Base-by-base conservation (phyloP, 2,888 invertebrate genomes). In the Heliconius charithonia region DNA sequence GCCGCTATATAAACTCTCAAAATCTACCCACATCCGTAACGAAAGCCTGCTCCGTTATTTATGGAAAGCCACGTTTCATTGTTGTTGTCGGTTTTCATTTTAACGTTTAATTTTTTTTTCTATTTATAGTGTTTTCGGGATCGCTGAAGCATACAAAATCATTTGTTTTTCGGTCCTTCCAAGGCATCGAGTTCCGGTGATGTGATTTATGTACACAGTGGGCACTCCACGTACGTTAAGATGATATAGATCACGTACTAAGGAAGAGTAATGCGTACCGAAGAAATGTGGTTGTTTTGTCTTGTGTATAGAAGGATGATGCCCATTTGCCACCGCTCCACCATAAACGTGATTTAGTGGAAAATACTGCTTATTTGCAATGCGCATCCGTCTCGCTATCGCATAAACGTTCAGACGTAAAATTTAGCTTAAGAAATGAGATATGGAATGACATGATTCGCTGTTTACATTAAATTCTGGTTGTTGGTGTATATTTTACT, bases 11-110 rank as follows among this genome's bases (percentile, higher is more conserved):
- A 92, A 92, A 93, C 92, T 91, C 92, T 92, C 90, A 90, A 91
- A 92, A 91, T 91, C 91, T 92, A 93, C 93, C 91, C 92, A 92
- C 92, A 93, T 93, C 92, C 92, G 91, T 90, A 90, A 90, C 90
- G 91, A 93, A 92, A 92, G 92, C 91, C 90, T 92, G 91, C 91
- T 92, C 87, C 86, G 92, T 94, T 94, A 93, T 94, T 94, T 93
- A 94, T 93, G 92, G 89, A 90, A 90, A 92, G 89, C 92, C 89
- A 90, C 90, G 91, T 92, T 93, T 92, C 92, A 92, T 94, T 93
- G 91, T 93, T 93, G 91, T 90, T 93, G 93, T 92, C 89, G 89
- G 89, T 91, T 92, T 92, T 90, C 90, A 92, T 93, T 93, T 92
- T 88, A 89, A 89, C 90, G 90, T 90, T 92, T 90, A 92, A 89